Evolutionary conservation across 2,888 invertebrate genomes (phyloP), one percentile per base, ranked within the genome.

Genomic region (Clitarchus hookeri): DNA sequence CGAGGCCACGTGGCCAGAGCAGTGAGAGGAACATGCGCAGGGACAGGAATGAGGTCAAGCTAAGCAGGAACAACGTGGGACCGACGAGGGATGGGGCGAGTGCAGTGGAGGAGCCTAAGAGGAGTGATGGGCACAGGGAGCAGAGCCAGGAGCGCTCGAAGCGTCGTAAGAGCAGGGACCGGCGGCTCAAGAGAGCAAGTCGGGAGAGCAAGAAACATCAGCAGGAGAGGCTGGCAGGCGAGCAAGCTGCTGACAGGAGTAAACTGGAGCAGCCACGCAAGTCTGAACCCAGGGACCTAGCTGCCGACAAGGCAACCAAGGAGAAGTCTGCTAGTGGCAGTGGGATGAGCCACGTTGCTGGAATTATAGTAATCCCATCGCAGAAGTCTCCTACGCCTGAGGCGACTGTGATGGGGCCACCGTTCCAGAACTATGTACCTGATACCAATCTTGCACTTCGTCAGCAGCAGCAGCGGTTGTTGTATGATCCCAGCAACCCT

Each of bases 401-500:
- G 87, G 85, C 87, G n/a, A 16, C 85, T 23, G 27, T 65, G 25
- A 44, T 12, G 27, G 65, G n/a, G 36, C 77, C 27, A 25, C 36
- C 65, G 9, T 85, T 53, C 44, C 48, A 44, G 26, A 53, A 54
- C 27, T 54, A 36, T 44, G 26, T 27, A 13, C 54, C 84, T 26
- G 80, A 86, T 84, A 25, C 86, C 82, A 44, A 27, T 25, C 65
- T n/a, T 9, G 65, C 84, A n/a, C 26, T 77, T 25, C 84, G 65
- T 16, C 86, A 83, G 26, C 86, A 83, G 26, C 86, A 86, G 91
- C 91, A 85, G 92, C 93, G 93, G 89, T 93, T 93, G 25, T 91
- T 95, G 11, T 95, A 93, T 89, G 94, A 95, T 91, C 94, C 94
- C 0, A 93, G 93, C 88, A 95, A 95, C 91, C 95, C 95, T 0